These are phyloP conservation scores for Cosmopolites sordidus DNA, from an alignment of 2,888 invertebrate genomes.

Conservation along the genomic window DNA sequence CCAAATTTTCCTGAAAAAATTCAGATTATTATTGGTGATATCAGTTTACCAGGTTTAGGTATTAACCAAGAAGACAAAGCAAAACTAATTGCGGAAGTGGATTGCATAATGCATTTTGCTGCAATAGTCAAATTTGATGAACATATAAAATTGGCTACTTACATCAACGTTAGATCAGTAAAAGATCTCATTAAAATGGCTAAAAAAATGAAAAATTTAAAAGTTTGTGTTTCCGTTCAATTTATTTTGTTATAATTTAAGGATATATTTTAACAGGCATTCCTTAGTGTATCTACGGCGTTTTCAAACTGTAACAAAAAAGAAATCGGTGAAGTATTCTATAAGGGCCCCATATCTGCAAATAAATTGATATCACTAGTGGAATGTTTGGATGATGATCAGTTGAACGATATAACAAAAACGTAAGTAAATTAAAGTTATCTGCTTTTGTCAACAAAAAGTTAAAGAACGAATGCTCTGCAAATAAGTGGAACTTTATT, in stretches of 20 bases:
- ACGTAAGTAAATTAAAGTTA: too few species aligned
- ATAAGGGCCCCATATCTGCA: conserved; percentile 46
- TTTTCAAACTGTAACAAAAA: conserved; percentile 59
- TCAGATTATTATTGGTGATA: conserved; percentile 55
- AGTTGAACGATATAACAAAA: conserved; percentile 37
- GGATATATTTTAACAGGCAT: conserved; percentile 42
- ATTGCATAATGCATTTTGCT: conserved; percentile 69
- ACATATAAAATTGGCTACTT: conserved; percentile 59
- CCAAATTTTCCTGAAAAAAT: conserved; percentile 56
- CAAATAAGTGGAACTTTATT: too few species aligned
- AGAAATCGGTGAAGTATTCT: conserved; percentile 55
- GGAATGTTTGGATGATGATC: conserved; percentile 48
- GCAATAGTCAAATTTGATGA: conserved; percentile 76
- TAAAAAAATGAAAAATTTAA: conserved; percentile 60
- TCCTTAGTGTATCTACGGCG: conserved; percentile 62
- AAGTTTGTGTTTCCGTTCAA: conserved; percentile 47
- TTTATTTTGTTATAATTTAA: neutral
- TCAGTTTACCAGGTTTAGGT: conserved; percentile 53
- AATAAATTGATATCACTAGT: conserved; percentile 47
- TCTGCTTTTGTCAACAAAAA: too few species aligned
- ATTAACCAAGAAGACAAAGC: conserved; percentile 48
- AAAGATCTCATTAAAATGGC: conserved; percentile 61
- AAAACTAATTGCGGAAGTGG: conserved; percentile 53
- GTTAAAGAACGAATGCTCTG: too few species aligned
- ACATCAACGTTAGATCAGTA: conserved; percentile 66